Base-by-base conservation (phyloP, 1,140 invertebrate species). In the Whitmania pigra region DNA sequence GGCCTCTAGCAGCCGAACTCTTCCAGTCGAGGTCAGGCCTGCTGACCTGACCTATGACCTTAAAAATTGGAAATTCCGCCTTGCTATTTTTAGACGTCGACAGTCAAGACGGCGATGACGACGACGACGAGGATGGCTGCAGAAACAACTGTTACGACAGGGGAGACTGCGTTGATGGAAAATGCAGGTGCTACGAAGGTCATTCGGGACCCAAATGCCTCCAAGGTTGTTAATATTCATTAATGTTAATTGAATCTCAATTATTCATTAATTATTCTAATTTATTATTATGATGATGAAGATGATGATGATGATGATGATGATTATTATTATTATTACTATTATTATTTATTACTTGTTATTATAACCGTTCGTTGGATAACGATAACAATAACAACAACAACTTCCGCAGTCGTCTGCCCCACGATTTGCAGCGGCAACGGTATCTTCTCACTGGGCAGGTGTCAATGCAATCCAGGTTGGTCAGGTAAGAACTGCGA, bases 401-500 rank as follows among this genome's bases (percentile, higher is more conserved):
- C 81, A 91, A 93, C n/a, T 7, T 17, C n/a, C 55, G 17, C 27
- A 60, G 55, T 27, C n/a, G 55, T 27, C 55, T 60, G 55, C 27
- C n/a, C 27, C n/a, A 60, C n/a, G 27, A 27, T 22, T 22, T 60
- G 55, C 55, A 60, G 27, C 27, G 55, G 66, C 90, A 97, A 82
- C 94, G 94, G 0, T 86, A 88, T 76, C 97, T 94, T 81, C 89
- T 94, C 40, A 91, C 91, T 72, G 91, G 93, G 77, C 86, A n/a
- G 88, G 0, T 98, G 94, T 81, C 86, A 89, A 67, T 98, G 94
- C 80, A 86, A 91, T 74, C 81, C 87, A 13, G 93, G 92, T 18
- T 97, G 93, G 93, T 89, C 88, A 49, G 94, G 94, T 25, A 88
- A 90, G 71, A 87, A 88, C 71, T 97, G 94, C 81, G 92, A 93